Percentiles rank a stretch among this genome's conserved stretches.
These are phyloP conservation scores for Campaea margaritaria DNA, from an alignment of 2,888 invertebrate genomes.

Conservation along the genomic window DNA sequence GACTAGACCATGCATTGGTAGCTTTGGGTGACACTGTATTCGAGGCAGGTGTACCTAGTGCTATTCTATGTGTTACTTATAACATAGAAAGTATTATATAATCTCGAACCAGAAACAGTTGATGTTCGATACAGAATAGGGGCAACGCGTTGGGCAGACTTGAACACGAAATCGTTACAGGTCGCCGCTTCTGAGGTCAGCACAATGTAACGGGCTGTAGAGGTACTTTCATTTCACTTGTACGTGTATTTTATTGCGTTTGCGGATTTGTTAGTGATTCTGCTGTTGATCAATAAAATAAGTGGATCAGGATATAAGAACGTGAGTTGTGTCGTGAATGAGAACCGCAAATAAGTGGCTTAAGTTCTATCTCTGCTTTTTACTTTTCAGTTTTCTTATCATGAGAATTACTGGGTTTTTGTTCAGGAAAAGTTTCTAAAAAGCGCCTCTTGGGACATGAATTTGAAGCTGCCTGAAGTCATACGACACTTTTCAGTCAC, in stretches of 20 bases:
- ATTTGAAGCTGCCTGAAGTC: too few relatives aligned
- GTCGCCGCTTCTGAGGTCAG: conserved; percentile 40
- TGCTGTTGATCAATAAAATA: too few relatives aligned
- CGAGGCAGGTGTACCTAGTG: too few relatives aligned
- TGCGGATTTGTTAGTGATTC: conserved; percentile 3
- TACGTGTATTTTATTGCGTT: conserved; percentile 5
- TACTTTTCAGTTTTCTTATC: too few relatives aligned
- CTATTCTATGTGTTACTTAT: neutral
- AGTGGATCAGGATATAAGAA: too few relatives aligned
- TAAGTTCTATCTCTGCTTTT: too few relatives aligned
- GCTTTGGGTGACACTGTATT: neutral
- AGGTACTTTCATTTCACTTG: conserved; percentile 21
- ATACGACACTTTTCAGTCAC: too few relatives aligned
- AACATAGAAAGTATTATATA: neutral
- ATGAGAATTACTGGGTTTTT: too few relatives aligned
- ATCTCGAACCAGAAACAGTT: conserved; percentile 2
- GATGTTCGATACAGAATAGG: conserved; percentile 29
- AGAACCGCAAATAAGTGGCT: too few relatives aligned
- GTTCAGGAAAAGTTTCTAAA: too few relatives aligned
- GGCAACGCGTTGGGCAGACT: conserved; percentile 18
- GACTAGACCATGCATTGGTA: neutral
- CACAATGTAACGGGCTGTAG: conserved; percentile 28
- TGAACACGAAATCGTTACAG: conserved; percentile 42
- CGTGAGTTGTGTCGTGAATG: too few relatives aligned
- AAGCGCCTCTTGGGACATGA: too few relatives aligned